Conservation (phyloP, 2,888 invertebrate species). For the Ametastegia equiseti region DNA sequence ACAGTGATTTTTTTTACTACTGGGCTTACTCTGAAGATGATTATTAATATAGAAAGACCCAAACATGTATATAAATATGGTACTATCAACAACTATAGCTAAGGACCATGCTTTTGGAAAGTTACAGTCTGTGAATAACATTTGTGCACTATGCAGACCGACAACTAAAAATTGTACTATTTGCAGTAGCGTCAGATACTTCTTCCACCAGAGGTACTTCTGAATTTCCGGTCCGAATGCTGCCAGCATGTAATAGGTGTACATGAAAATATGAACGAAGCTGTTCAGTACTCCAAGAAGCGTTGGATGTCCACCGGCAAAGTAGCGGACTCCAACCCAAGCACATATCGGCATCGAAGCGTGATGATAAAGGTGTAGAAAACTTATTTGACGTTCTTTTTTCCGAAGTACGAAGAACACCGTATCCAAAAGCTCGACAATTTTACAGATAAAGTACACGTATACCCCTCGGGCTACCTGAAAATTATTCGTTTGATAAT, state of each 20-base stretch:
- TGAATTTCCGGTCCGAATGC: slow-evolving; percentile 92
- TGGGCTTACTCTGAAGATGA: slow-evolving; percentile 76
- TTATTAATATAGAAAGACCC: slow-evolving; percentile 85
- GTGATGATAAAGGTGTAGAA: slow-evolving; percentile 94
- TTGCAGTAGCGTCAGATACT: slow-evolving; percentile 91
- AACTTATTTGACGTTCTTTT: slow-evolving; percentile 92
- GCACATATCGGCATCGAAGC: slow-evolving; percentile 87
- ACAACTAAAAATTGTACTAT: slow-evolving; percentile 90
- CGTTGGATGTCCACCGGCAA: slow-evolving; percentile 92
- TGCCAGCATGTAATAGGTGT: slow-evolving; percentile 91
- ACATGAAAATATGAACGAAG: slow-evolving; percentile 95
- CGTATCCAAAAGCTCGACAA: slow-evolving; percentile 88
- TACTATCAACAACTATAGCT: slow-evolving; percentile 81
- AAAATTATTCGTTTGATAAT: too few relatives aligned
- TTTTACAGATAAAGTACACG: slow-evolving; percentile 87
- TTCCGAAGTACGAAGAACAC: slow-evolving; percentile 94
- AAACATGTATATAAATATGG: slow-evolving; percentile 87
- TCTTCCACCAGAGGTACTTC: slow-evolving; percentile 97
- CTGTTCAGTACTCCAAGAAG: slow-evolving; percentile 92
- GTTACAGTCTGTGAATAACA: slow-evolving; percentile 83
- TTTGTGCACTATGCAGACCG: slow-evolving; percentile 83
- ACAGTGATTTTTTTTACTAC: not conserved
- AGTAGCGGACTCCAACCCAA: slow-evolving; percentile 88
- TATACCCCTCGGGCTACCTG: slow-evolving; percentile 76
- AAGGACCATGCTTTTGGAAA: slow-evolving; percentile 85